Percentiles rank a stretch among this genome's conserved stretches.
Conservation (phyloP, 2,113 vertebrate genomes). For the Gymnorhina tibicen region DNA sequence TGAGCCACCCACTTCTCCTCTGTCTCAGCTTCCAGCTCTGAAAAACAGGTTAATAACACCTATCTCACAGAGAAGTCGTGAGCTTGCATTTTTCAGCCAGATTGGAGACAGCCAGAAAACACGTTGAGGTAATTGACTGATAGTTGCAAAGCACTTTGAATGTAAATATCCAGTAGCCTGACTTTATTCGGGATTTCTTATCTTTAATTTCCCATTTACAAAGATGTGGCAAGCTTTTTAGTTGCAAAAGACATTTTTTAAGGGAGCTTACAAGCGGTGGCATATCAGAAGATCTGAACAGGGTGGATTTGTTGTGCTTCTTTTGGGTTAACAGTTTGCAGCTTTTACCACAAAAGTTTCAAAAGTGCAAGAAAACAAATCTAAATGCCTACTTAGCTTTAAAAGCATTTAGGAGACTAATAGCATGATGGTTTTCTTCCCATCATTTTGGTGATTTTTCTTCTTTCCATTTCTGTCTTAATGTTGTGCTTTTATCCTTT, state of each 20-base stretch:
- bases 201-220: constrained; percentile 24
- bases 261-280: background rate
- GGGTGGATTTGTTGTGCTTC: background rate
- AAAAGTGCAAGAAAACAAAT: background rate
- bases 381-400: background rate
- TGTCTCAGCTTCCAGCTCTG: background rate
- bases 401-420: background rate
- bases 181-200: constrained; percentile 3
- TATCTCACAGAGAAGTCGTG: background rate
- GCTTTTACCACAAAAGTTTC: background rate
- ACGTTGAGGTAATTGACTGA: background rate
- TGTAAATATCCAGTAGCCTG: background rate
- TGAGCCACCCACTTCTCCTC: background rate
- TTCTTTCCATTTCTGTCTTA: background rate
- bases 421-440: background rate
- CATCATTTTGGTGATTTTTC: background rate
- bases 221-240: background rate
- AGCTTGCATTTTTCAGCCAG: background rate
- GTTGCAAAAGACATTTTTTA: background rate
- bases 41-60: background rate
- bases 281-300: background rate
- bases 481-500: background rate
- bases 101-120: background rate
- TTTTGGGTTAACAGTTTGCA: background rate
- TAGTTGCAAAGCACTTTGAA: constrained; percentile 1